Conservation (phyloP, 2,797 vertebrate species). For the Capromys pilorides region DNA sequence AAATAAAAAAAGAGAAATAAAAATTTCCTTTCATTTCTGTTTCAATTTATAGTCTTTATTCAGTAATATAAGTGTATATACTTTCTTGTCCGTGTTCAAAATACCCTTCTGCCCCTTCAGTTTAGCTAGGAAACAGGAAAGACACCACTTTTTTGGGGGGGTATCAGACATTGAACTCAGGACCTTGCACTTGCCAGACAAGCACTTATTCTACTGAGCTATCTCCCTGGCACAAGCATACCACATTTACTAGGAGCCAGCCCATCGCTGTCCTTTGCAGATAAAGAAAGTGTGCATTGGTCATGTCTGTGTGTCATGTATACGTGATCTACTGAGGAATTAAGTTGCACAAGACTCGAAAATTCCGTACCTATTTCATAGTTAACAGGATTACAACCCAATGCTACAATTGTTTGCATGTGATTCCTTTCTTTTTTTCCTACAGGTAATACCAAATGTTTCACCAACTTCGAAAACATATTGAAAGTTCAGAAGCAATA, state of each 20-base stretch:
- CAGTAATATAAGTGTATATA: neutral
- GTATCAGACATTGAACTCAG: too few relatives aligned
- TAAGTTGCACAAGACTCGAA: neutral
- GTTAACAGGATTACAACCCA: neutral
- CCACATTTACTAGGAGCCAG: neutral
- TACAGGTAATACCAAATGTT: neutral
- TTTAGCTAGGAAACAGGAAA: neutral
- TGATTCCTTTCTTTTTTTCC: neutral
- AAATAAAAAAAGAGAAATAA: constrained; percentile 49
- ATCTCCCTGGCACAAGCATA: too few relatives aligned
- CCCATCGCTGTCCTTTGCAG: neutral
- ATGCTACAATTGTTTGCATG: neutral
- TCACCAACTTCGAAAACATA: constrained; percentile 4
- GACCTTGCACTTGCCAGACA: too few relatives aligned
- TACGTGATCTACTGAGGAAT: neutral
- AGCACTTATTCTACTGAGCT: too few relatives aligned
- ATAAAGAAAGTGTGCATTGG: neutral
- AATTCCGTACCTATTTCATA: neutral
- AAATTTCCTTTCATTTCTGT: constrained; percentile 35
- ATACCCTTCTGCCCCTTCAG: neutral
- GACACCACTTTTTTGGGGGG: too few relatives aligned
- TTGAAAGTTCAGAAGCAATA: neutral
- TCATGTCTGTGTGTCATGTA: neutral
- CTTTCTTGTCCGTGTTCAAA: neutral
- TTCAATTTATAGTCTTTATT: constrained; percentile 7